Conservation (phyloP, 2,888 invertebrate genomes). For the Acheta domesticus region DNA sequence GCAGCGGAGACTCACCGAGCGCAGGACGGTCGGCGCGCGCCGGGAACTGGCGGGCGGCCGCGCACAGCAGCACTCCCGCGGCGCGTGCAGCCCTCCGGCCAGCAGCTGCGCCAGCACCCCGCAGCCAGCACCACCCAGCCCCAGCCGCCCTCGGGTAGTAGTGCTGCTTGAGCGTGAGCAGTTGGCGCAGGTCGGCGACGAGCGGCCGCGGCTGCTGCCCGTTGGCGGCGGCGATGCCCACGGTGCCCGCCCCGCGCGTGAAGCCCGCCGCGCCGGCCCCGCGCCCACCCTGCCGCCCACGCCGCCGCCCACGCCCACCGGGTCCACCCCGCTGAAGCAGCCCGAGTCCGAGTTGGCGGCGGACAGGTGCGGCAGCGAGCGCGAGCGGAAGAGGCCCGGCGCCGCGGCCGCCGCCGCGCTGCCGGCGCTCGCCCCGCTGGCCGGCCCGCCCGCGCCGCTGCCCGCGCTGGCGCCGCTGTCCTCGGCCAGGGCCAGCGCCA, state of each 20-base stretch:
- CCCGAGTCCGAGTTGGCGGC: conserved; percentile 49
- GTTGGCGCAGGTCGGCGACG: conserved; percentile 55
- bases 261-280: conserved; percentile 47
- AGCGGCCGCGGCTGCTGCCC: conserved; percentile 51
- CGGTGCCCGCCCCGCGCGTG: conserved; percentile 46
- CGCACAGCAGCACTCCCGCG: conserved; percentile 34
- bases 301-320: conserved; percentile 47
- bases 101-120: conserved; percentile 71
- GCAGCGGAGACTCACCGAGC: conserved; percentile 19
- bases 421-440: not conserved
- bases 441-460: conserved; percentile 55
- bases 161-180: conserved; percentile 57
- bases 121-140: conserved; percentile 75
- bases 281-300: conserved; percentile 41
- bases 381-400: conserved; percentile 59
- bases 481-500: conserved; percentile 46
- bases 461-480: conserved; percentile 52
- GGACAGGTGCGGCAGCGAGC: conserved; percentile 61
- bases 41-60: conserved; percentile 30
- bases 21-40: conserved; percentile 26
- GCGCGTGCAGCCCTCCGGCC: conserved; percentile 65
- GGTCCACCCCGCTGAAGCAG: conserved; percentile 41
- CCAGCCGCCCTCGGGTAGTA: conserved; percentile 46
- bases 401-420: conserved; percentile 44
- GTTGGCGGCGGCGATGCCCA: conserved; percentile 47